phyloP scores from a whole-genome alignment of 2,113 vertebrate species.

The Coracopsis vasa region DNA sequence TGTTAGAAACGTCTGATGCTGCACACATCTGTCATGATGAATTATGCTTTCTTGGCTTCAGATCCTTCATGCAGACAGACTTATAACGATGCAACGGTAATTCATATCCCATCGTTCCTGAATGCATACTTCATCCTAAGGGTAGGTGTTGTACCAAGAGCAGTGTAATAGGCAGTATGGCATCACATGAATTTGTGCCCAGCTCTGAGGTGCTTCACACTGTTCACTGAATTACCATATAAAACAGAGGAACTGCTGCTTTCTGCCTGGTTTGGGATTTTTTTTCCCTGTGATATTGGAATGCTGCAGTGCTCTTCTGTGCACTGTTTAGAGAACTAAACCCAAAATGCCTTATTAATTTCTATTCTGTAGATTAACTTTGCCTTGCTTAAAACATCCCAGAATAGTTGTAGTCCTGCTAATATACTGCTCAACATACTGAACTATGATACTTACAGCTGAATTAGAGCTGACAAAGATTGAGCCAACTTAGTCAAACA shows the following conservation, averaged over 20 bases:
- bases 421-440: background rate
- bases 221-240: background rate
- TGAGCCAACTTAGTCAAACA: background rate
- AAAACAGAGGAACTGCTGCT: background rate
- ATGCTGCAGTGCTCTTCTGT: background rate
- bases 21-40: background rate
- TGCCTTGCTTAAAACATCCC: background rate
- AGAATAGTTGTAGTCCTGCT: background rate
- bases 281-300: background rate
- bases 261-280: accelerated
- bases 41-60: constrained; percentile 1
- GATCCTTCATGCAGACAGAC: background rate
- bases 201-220: background rate
- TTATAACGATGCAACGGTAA: background rate
- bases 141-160: background rate
- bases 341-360: background rate
- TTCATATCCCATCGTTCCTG: background rate
- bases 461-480: background rate
- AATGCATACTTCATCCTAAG: background rate
- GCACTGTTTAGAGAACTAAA: background rate
- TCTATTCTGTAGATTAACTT: background rate
- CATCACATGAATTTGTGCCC: background rate
- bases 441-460: background rate
- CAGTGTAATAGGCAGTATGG: background rate
- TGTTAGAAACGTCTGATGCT: background rate